Evolutionary conservation across 2,888 invertebrate genomes (phyloP).

Genomic region (Xiphydria camelus): DNA sequence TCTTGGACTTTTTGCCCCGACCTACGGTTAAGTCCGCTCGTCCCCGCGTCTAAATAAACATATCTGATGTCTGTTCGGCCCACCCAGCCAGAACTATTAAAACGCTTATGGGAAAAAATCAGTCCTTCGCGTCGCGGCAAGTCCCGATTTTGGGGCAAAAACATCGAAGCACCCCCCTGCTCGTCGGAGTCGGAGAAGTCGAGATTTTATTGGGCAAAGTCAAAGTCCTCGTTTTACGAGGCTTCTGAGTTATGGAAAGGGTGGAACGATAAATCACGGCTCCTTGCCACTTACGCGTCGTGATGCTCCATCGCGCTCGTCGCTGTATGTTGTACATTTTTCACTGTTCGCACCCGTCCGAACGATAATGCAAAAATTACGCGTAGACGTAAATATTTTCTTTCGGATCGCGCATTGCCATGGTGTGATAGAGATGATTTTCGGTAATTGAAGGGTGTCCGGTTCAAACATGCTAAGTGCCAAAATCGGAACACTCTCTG

Average conservation of each 20-base stretch:
- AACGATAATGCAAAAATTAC: too few relatives aligned
- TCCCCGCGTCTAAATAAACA: slow-evolving; percentile 54
- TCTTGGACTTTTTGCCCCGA: slow-evolving; percentile 24
- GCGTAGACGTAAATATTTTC: too few relatives aligned
- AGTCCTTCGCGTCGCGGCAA: slow-evolving; percentile 24
- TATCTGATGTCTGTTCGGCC: slow-evolving; percentile 50
- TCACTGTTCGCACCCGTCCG: too few relatives aligned
- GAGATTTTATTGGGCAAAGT: slow-evolving; percentile 6
- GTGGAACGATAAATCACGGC: slow-evolving; percentile 7
- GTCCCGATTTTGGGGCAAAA: slow-evolving; percentile 17
- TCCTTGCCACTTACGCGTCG: background rate
- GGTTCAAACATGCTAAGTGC: too few relatives aligned
- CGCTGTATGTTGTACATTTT: too few relatives aligned
- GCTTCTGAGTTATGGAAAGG: slow-evolving; percentile 4
- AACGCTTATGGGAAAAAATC: slow-evolving; percentile 50
- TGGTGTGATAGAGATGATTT: too few relatives aligned
- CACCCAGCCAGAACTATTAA: slow-evolving; percentile 53
- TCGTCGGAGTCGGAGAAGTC: slow-evolving; percentile 1
- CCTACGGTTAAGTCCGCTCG: slow-evolving; percentile 39
- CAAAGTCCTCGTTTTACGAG: slow-evolving; percentile 10
- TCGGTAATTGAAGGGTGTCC: too few relatives aligned
- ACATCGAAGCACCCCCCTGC: slow-evolving; percentile 5
- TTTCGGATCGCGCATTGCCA: too few relatives aligned
- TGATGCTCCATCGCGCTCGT: too few relatives aligned
- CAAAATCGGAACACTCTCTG: too few relatives aligned